Evolutionary conservation across 2,113 vertebrate species (phyloP).

Genomic region (Engystomops pustulosus): DNA sequence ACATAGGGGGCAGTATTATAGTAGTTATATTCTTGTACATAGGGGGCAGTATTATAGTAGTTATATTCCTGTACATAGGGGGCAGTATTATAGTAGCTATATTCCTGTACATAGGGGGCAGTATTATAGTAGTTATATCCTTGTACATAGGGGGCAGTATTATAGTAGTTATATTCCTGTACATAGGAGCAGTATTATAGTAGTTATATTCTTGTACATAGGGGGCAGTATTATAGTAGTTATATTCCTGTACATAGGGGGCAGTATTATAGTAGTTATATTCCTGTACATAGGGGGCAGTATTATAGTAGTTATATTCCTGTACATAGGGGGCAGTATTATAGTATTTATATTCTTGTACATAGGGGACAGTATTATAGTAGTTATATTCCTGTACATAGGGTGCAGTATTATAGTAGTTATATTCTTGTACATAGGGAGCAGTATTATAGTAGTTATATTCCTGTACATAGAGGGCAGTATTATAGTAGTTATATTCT

Average conservation of each 20-base stretch:
- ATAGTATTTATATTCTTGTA: constrained; percentile 4
- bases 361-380: background rate
- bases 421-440: background rate
- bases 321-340: background rate
- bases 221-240: background rate
- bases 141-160: background rate
- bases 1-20: background rate
- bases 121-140: background rate
- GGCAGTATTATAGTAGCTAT: constrained; percentile 4
- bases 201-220: constrained; percentile 7
- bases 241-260: background rate
- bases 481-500: too few relatives aligned
- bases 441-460: background rate
- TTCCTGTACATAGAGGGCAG: too few relatives aligned
- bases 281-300: background rate
- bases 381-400: background rate
- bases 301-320: constrained; percentile 10
- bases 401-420: background rate
- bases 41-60: background rate
- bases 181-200: constrained; percentile 8
- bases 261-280: constrained; percentile 11
- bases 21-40: background rate
- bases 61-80: constrained; percentile 6
- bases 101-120: background rate
- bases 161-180: constrained; percentile 2